Percentiles rank a stretch among this genome's conserved stretches.
Conservation (phyloP, 2,888 invertebrate species). For the Ophioninae sp. region DNA sequence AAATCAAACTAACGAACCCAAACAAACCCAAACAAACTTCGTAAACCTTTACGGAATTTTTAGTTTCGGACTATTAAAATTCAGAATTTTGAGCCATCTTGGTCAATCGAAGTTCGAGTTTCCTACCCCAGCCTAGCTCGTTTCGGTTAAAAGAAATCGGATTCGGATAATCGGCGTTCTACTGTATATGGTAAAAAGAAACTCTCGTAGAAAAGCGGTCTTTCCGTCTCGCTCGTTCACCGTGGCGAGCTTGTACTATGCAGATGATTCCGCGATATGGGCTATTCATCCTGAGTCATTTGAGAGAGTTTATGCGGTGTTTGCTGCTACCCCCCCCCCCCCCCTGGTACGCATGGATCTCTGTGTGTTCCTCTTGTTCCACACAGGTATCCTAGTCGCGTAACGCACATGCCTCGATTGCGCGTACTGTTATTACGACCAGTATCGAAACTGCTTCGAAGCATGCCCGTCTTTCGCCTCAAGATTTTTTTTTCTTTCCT, state of each 20-base stretch:
- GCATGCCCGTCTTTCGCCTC: slow-evolving; percentile 1
- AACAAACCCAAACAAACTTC: too few species aligned
- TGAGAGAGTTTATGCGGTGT: slow-evolving; percentile 73
- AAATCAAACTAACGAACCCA: too few species aligned
- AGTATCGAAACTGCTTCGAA: slow-evolving; percentile 69
- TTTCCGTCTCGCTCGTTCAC: slow-evolving; percentile 38
- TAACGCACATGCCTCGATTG: slow-evolving; percentile 53
- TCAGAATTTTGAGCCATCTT: too few species aligned
- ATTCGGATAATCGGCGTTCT: too few species aligned
- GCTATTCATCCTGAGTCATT: slow-evolving; percentile 79
- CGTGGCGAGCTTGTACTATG: slow-evolving; percentile 73
- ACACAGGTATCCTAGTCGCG: slow-evolving; percentile 4
- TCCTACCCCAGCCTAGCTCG: too few species aligned
- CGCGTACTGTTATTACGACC: slow-evolving; percentile 69
- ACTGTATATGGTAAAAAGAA: too few species aligned
- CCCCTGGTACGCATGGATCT: slow-evolving; percentile 19
- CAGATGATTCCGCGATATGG: slow-evolving; percentile 79
- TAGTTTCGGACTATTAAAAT: too few species aligned
- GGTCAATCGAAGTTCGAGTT: too few species aligned
- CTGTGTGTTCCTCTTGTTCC: slow-evolving; percentile 6
- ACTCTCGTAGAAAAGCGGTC: slow-evolving; percentile 69
- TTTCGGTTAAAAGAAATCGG: too few species aligned
- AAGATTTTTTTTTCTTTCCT: background rate
- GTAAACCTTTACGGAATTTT: too few species aligned
- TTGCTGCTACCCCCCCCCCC: slow-evolving; percentile 44